Base-by-base conservation (phyloP, 2,888 invertebrate species). In the Copidosoma aretas region DNA sequence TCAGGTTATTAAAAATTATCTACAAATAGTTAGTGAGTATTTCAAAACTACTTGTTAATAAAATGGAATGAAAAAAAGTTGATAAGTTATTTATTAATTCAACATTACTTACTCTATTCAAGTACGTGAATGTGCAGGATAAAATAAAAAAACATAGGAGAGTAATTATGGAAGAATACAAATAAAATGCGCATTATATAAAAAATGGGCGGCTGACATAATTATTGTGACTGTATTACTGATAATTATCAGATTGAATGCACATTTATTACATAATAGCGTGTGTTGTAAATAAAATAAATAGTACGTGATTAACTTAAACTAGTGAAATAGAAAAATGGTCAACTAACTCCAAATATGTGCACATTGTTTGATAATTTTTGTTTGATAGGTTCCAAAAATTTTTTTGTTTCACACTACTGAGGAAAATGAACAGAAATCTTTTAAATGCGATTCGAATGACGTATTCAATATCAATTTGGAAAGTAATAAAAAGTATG, bases 291-390 rank as follows among this genome's bases (percentile, higher is more conserved):
- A 46, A 21, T 46, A 39, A 64, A 68, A 62, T 61, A 56, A 68
- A 32, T 32, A 21, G 43, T 22, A 15, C 22, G 54, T 57, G 64
- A 8, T 69, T 17, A 61, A 59, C 32, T 62, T 62, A 69, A 65
- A 62, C 12, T 59, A 58, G 22, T 66, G 43, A 46, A 46, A 46
- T 52, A 53, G 71, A 71, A 71, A 71, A 68, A 71, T 71, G 71
- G 71, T 71, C 65, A 72, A 78, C 79, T 80, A 81, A 81, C 80
- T 81, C 77, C 79, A 80, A 81, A 79, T 80, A 80, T 80, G 80
- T 81, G 81, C 77, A 60, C 14, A 52, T 67, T 59, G 61, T n/a
- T 41, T 60, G 60, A 67, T 58, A 43, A 60, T 43, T 60, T 61
- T 67, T 54, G 21, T 53, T 14, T 22, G 21, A n/a, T 17, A 39